Conservation (phyloP, 2,888 invertebrate genomes). For the Chydorus sphaericus region DNA sequence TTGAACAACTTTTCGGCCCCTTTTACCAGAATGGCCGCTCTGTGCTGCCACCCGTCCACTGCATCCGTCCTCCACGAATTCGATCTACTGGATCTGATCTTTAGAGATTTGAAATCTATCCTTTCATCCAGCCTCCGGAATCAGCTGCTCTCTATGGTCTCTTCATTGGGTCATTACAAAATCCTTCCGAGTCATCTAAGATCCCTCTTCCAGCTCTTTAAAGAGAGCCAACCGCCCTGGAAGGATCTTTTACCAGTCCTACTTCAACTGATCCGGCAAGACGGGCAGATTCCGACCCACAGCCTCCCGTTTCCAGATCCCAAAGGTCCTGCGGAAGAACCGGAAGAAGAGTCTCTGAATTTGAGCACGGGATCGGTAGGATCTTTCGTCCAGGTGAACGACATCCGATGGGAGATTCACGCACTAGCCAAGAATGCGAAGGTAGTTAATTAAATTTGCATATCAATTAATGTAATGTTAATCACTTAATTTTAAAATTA, state of each 20-base stretch:
- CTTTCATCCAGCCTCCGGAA: slow-evolving; percentile 43
- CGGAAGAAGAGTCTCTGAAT: not conserved
- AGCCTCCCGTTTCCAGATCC: slow-evolving; percentile 24
- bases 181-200: slow-evolving; percentile 40
- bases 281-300: not conserved
- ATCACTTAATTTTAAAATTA: slow-evolving; percentile 8
- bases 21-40: not conserved
- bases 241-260: slow-evolving; percentile 22
- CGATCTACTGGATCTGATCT: not conserved
- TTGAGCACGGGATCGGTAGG: not conserved
- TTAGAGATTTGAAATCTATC: not conserved
- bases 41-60: not conserved
- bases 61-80: not conserved
- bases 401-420: slow-evolving; percentile 11
- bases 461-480: not conserved
- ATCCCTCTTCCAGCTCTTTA: slow-evolving; percentile 43
- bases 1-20: not conserved
- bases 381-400: not conserved
- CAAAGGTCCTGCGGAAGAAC: not conserved
- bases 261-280: not conserved
- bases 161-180: slow-evolving; percentile 37
- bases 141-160: slow-evolving; percentile 46
- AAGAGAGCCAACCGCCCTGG: slow-evolving; percentile 38
- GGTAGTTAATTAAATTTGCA: not conserved
- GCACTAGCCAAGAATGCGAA: not conserved